A percentile compares a stretch with the other conserved stretches of the same genome.
Conservation (phyloP, 2,113 vertebrate species). For the Brevimyrus niger region DNA sequence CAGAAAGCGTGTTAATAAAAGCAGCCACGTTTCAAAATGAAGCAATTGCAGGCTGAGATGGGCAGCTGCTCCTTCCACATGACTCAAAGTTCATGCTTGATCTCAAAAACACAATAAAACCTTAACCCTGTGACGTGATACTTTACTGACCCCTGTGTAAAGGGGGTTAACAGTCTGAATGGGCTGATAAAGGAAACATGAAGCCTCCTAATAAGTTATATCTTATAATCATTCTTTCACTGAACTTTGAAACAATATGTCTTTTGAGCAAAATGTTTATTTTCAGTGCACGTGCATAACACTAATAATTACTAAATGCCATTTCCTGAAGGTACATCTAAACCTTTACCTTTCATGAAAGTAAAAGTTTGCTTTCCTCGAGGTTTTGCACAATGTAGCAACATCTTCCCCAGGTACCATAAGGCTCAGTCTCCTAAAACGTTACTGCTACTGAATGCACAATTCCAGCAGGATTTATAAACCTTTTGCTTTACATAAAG, state of each 20-base stretch:
- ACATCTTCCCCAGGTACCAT: not conserved
- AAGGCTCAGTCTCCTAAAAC: not conserved
- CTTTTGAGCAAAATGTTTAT: not conserved
- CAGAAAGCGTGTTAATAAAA: not conserved
- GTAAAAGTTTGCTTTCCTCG: not conserved
- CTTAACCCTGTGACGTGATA: not conserved
- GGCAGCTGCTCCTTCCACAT: not conserved
- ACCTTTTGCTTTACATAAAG: not conserved
- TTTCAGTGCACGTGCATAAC: not conserved
- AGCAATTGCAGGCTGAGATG: not conserved
- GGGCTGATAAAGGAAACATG: not conserved
- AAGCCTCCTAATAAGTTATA: not conserved
- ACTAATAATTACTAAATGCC: not conserved
- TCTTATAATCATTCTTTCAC: not conserved
- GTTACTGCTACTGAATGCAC: not conserved
- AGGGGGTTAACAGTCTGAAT: not conserved
- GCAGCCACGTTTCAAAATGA: not conserved
- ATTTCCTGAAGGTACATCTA: not conserved
- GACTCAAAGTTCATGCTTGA: not conserved
- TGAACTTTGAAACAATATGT: constrained; percentile 4
- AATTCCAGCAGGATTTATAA: not conserved
- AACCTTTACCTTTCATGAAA: not conserved
- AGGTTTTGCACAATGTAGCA: not conserved
- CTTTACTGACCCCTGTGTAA: too few relatives aligned
- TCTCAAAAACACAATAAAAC: not conserved